Conservation (phyloP, 2,113 vertebrate genomes). For the Vulpes lagopus region DNA sequence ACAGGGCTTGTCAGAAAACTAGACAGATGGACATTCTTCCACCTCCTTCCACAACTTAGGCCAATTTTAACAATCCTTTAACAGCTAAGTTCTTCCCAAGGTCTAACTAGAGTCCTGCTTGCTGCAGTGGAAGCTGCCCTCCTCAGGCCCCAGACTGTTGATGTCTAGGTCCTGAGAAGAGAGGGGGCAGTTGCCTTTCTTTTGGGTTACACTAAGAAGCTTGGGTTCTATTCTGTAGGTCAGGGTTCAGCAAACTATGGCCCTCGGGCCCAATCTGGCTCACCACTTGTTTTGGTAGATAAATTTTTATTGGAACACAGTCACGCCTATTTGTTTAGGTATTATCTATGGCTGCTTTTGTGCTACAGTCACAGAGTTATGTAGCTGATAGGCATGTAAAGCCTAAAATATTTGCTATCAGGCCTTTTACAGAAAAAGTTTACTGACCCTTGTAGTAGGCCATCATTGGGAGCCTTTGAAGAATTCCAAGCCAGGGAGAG, state of each 20-base stretch:
- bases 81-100: neutral
- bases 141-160: neutral
- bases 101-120: slow-evolving; percentile 10
- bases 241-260: neutral
- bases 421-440: neutral
- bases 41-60: neutral
- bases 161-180: neutral
- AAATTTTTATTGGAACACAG: slow-evolving; percentile 8
- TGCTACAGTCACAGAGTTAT: neutral
- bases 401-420: slow-evolving; percentile 5
- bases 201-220: neutral
- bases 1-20: neutral
- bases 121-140: neutral
- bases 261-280: neutral
- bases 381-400: neutral
- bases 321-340: neutral
- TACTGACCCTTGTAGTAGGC: neutral
- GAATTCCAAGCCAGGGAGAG: slow-evolving; percentile 16
- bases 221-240: neutral
- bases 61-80: neutral
- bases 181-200: neutral
- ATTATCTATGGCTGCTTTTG: neutral
- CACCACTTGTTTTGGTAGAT: slow-evolving; percentile 4
- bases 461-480: neutral
- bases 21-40: neutral